Base-by-base conservation (phyloP, 2,888 invertebrate species). In the Dryomyza anilis region DNA sequence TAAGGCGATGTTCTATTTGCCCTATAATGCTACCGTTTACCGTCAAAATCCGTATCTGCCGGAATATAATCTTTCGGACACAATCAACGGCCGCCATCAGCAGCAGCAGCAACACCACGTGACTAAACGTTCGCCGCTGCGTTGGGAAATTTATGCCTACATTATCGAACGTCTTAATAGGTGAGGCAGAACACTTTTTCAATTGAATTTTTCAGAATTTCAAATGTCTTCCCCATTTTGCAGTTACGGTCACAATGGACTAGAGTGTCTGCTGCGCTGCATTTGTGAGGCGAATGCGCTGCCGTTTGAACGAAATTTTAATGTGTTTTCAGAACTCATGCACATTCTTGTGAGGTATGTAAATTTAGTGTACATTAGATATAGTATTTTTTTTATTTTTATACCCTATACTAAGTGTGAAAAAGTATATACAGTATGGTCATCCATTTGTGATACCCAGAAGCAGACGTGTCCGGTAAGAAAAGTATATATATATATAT, bases 191-290 rank as follows among this genome's bases (percentile, higher is more conserved):
- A 56, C 5, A 36, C n/a, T 0, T 46, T 50, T 12, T 48, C n/a
- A 8, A 3, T 16, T 55, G 23, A 19, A 59, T 43, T 33, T 12
- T 25, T 4, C 12, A 6, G 23, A 50, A 27, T 25, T 27, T 25
- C n/a, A 39, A 14, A 3, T 14, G 2, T 25, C 1, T 27, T 27
- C 6, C 1, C 23, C 14, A 21, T 45, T 12, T 29, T 45, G n/a
- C 58, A 80, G 80, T 2, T 76, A 78, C 27, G 80, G 80, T 1
- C 76, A 76, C 57, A 75, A 74, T 3, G 80, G 80, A 1, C 72
- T 70, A n/a, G 76, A 76, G 29, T 80, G 80, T 36, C 46, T 80
- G 21, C 63, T 79, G 14, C 72, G 75, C 53, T 73, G 79, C 0
- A 77, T 80, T 27, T 80, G 80, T 63, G 78, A 80, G 33, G 74